Evolutionary conservation across 2,888 invertebrate genomes (phyloP).

Genomic region (Operophtera brumata): DNA sequence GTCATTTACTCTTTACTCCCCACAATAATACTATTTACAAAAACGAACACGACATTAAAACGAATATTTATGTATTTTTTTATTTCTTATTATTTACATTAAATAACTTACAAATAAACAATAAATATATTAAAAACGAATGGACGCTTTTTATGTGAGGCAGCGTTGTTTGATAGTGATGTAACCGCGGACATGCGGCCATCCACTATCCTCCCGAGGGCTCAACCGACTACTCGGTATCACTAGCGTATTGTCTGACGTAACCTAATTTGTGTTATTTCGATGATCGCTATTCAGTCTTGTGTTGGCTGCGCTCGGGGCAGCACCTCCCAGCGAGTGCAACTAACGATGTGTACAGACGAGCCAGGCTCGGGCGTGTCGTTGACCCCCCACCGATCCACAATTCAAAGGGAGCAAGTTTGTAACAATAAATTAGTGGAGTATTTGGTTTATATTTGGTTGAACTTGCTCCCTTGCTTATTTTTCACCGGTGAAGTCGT

Average conservation of each 20-base stretch:
- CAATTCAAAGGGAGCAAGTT: constrained; percentile 9
- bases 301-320: constrained; percentile 15
- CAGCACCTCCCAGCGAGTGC: background rate
- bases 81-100: constrained; percentile 74
- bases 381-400: background rate
- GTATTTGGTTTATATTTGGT: constrained; percentile 30
- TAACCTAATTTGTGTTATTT: constrained; percentile 17
- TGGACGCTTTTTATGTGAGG: constrained; percentile 49
- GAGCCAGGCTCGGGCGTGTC: background rate
- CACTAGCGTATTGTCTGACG: constrained; percentile 21
- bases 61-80: constrained; percentile 63
- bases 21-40: constrained; percentile 75
- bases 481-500: constrained; percentile 9
- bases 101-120: constrained; percentile 77
- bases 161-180: constrained; percentile 20
- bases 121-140: constrained; percentile 73
- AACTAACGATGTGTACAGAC: background rate
- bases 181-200: constrained; percentile 1
- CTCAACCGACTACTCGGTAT: constrained; percentile 3
- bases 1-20: constrained; percentile 71
- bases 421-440: constrained; percentile 20
- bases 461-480: constrained; percentile 6
- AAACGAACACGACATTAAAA: constrained; percentile 63
- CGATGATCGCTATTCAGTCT: constrained; percentile 31
- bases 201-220: background rate